Conservation (phyloP, 2,113 vertebrate genomes). For the Chaetops frenatus region DNA sequence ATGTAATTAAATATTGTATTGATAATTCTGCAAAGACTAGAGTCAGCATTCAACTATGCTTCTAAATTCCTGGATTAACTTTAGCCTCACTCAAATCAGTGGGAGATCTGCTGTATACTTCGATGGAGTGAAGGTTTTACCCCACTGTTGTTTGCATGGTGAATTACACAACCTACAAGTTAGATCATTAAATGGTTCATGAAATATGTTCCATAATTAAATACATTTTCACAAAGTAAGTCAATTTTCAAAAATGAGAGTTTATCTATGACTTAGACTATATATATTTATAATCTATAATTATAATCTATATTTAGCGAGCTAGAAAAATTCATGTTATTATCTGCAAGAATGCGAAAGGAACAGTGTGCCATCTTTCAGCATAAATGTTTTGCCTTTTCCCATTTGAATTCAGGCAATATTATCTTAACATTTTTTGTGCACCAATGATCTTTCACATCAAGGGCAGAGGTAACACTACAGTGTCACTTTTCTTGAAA, state of each 20-base stretch:
- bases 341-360: background rate
- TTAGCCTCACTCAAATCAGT: background rate
- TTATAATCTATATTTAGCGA: background rate
- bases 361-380: background rate
- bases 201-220: background rate
- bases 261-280: background rate
- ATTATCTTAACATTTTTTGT: background rate
- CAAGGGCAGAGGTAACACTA: background rate
- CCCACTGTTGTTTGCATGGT: fast-evolving
- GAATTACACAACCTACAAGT: background rate
- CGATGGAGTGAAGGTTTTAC: background rate
- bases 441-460: background rate
- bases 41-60: background rate
- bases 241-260: background rate
- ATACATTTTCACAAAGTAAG: background rate
- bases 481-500: background rate
- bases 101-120: background rate
- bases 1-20: background rate
- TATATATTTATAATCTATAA: no score
- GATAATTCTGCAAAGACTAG: background rate
- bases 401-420: conserved; percentile 11
- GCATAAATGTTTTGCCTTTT: background rate
- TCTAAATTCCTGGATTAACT: background rate
- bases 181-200: background rate
- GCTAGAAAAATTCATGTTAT: background rate